Base-by-base conservation (phyloP, 2,888 invertebrate species). In the Adineta ricciae region DNA sequence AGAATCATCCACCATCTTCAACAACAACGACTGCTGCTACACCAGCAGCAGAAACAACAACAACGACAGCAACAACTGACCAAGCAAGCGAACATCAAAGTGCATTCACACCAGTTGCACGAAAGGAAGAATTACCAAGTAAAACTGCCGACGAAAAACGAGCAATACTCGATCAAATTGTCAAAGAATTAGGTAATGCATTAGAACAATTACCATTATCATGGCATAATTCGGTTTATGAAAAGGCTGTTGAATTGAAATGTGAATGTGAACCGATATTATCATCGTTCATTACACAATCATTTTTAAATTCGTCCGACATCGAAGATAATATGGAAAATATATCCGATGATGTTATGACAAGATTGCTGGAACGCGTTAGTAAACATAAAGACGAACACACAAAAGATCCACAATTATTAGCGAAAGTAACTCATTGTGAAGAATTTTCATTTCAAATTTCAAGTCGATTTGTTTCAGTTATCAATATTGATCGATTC, bases 351-450 rank as follows among this genome's bases (percentile, higher is more conserved):
- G 78, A 78, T n/a, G n/a, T 41, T 9, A 78, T 78, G 78, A 14
- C 78, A 41, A 38, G n/a, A 41, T 38, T 78, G 41, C n/a, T 78
- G 14, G 78, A 78, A 41, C 41, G 41, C n/a, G 78, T 78, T 41
- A n/a, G 5, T 8, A 78, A 78, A 78, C 41, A 78, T 78, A 78
- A 41, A 78, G 78, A 78, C 14, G 41, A 78, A n/a, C 78, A 78
- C 14, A 11, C n/a, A 0, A 78, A 78, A 78, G 78, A 78, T 78
- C 78, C 78, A 41, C 21, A 41, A n/a, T n/a, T 41, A 41, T 78
- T 78, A 78, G 9, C 38, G 41, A 78, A 21, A 78, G 78, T 78
- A 41, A 41, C 16, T 38, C n/a, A n/a, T n/a, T n/a, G n/a, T n/a
- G n/a, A n/a, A n/a, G n/a, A n/a, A n/a, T n/a, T n/a, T n/a, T n/a